These are phyloP conservation scores for Zosterops pallidus DNA, from an alignment of 2,113 vertebrate species.

Conservation along the genomic window DNA sequence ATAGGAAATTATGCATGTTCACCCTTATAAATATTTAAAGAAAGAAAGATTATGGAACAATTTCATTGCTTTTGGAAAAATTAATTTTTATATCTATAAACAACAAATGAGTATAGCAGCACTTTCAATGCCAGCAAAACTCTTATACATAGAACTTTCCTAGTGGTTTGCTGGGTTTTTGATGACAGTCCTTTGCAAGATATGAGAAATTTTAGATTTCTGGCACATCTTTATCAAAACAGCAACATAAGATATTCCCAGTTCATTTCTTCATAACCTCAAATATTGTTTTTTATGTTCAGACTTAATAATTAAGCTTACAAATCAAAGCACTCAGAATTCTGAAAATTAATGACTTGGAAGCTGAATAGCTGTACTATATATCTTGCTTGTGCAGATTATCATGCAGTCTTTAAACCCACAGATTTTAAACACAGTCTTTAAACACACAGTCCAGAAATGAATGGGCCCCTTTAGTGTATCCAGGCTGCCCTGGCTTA, in stretches of 20 bases:
- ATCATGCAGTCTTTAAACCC: not conserved
- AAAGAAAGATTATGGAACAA: not conserved
- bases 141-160: not conserved
- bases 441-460: not conserved
- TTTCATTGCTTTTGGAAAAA: conserved; percentile 31
- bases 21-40: conserved; percentile 53
- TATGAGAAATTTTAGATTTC: not conserved
- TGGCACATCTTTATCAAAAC: not conserved
- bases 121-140: not conserved
- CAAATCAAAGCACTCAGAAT: not conserved
- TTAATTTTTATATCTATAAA: not conserved
- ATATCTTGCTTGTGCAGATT: not conserved
- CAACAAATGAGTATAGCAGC: not conserved
- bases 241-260: not conserved
- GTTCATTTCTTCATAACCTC: not conserved
- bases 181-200: not conserved
- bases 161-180: not conserved
- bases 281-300: not conserved
- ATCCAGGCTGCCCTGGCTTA: not conserved
- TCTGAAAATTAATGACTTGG: not conserved
- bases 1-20: conserved; percentile 45
- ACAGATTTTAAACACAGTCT: too few relatives aligned
- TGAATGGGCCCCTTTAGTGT: not conserved
- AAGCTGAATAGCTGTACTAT: not conserved
- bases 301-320: not conserved